phyloP scores from a whole-genome alignment of 2,797 vertebrate genomes.

The Lophius americanus region DNA sequence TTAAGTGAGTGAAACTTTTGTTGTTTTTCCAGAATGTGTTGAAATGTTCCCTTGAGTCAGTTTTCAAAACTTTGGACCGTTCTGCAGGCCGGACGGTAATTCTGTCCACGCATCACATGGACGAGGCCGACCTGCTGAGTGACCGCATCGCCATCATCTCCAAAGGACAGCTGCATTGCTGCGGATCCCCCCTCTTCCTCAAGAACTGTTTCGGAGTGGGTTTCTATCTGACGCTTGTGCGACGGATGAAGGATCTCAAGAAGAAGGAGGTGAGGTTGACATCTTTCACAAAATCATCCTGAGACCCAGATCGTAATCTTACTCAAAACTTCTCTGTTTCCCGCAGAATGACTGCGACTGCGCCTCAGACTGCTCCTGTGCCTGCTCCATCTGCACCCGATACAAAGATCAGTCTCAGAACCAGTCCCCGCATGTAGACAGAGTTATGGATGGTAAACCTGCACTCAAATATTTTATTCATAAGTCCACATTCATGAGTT shows the following conservation, averaged over 20 bases:
- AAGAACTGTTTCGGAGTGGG: slow-evolving; percentile 95
- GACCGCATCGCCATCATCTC: slow-evolving; percentile 97
- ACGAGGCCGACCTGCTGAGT: slow-evolving; percentile 96
- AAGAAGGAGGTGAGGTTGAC: slow-evolving; percentile 74
- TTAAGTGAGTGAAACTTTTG: slow-evolving; percentile 17
- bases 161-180: slow-evolving; percentile 92
- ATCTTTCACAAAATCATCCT: background rate
- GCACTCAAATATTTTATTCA: background rate
- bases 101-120: slow-evolving; percentile 98
- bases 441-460: slow-evolving; percentile 88
- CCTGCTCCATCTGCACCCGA: slow-evolving; percentile 85
- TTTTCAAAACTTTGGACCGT: background rate
- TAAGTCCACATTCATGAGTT: slow-evolving; percentile 5
- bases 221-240: slow-evolving; percentile 95
- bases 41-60: background rate
- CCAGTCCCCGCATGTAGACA: slow-evolving; percentile 62
- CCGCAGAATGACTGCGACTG: slow-evolving; percentile 87
- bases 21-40: background rate
- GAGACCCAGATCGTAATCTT: background rate
- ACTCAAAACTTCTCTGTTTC: slow-evolving; percentile 16
- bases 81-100: slow-evolving; percentile 91
- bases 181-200: slow-evolving; percentile 94
- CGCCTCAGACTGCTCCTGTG: slow-evolving; percentile 86
- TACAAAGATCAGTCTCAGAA: slow-evolving; percentile 77
- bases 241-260: slow-evolving; percentile 76